Conservation (phyloP, 1,140 invertebrate species). For the Uloborus diversus region DNA sequence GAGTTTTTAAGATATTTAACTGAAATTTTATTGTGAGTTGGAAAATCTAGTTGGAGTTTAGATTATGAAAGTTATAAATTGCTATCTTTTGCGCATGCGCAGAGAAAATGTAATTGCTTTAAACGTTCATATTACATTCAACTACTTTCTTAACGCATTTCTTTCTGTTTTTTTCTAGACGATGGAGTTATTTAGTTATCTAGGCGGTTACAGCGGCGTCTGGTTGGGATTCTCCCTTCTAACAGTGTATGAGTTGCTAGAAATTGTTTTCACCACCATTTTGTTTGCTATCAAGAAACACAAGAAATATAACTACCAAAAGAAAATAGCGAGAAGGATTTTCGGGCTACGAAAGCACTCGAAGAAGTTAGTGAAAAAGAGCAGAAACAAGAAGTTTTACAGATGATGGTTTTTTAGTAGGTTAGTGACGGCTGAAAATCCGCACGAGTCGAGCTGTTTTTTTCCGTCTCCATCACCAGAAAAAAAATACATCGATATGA, state of each 20-base stretch:
- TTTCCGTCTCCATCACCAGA: too few species aligned
- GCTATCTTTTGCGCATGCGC: too few species aligned
- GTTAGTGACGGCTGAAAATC: too few species aligned
- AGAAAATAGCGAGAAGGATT: background rate
- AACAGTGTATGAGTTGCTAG: constrained; percentile 31
- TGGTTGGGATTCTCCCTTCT: constrained; percentile 35
- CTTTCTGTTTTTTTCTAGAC: constrained; percentile 17
- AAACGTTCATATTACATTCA: background rate
- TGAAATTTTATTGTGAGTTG: too few species aligned
- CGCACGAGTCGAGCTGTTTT: too few species aligned
- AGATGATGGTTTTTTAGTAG: too few species aligned
- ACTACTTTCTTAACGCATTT: background rate
- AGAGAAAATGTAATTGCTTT: too few species aligned
- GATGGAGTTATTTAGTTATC: constrained; percentile 40
- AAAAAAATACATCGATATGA: too few species aligned
- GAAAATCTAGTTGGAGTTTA: too few species aligned
- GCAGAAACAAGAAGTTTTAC: background rate
- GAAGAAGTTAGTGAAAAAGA: background rate
- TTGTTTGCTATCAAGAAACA: constrained; percentile 14
- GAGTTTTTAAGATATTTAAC: too few species aligned
- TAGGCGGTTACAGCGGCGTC: constrained; percentile 38
- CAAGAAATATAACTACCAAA: background rate
- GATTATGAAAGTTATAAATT: too few species aligned
- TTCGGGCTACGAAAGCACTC: background rate
- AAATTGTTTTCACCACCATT: background rate